Evolutionary conservation across 1,140 invertebrate genomes (phyloP).

Genomic region (Chelonus insularis): DNA sequence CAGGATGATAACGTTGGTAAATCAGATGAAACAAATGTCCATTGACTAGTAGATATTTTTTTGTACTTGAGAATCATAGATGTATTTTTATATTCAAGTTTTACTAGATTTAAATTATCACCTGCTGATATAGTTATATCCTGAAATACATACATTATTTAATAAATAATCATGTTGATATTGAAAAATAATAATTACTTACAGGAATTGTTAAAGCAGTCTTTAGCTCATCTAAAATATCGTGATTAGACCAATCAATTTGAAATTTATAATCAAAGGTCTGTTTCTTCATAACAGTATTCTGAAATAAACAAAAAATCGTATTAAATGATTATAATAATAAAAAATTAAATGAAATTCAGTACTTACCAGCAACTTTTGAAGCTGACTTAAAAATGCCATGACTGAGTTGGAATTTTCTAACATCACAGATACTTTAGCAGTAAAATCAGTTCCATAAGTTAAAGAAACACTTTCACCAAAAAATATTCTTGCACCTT

Average conservation of each 20-base stretch:
- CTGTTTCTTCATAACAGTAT: conserved; percentile 15
- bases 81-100: conserved; percentile 37
- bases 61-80: conserved; percentile 32
- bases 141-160: conserved; percentile 32
- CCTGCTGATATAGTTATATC: conserved; percentile 37
- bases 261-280: background rate
- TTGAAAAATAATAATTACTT: conserved; percentile 14
- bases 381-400: conserved; percentile 39
- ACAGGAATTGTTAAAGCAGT: conserved; percentile 35
- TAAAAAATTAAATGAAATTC: conserved; percentile 6
- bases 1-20: conserved; percentile 40
- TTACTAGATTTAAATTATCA: conserved; percentile 36
- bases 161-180: conserved; percentile 20
- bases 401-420: conserved; percentile 29
- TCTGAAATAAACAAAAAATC: conserved; percentile 14
- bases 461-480: conserved; percentile 36
- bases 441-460: conserved; percentile 32
- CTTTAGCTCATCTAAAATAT: conserved; percentile 37
- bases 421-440: conserved; percentile 30
- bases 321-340: background rate
- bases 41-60: conserved; percentile 29
- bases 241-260: background rate
- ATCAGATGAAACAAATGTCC: conserved; percentile 49
- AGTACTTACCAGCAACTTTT: conserved; percentile 38
- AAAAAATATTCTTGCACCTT: conserved; percentile 34